A percentile compares a stretch with the other conserved stretches of the same genome.
Evolutionary conservation across 1,140 invertebrate species (phyloP).

Genomic region (Ceratosolen fusciceps): DNA sequence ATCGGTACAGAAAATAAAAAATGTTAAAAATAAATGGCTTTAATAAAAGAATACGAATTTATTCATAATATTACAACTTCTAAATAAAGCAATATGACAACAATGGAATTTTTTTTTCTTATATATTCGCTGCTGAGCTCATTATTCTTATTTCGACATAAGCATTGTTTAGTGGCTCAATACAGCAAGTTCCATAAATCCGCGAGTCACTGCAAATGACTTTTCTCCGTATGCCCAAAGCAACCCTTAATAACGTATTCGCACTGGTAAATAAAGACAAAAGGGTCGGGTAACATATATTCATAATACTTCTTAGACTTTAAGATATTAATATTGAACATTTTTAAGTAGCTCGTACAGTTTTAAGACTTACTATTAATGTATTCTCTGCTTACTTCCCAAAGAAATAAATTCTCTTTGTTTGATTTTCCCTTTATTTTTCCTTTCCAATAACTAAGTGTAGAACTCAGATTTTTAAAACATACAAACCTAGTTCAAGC

Average conservation of each 20-base stretch:
- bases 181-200: constrained; percentile 45
- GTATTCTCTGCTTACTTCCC: not conserved
- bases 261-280: constrained; percentile 26
- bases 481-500: constrained; percentile 12
- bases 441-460: constrained; percentile 9
- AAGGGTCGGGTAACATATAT: not conserved
- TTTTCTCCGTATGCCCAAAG: constrained; percentile 29
- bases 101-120: constrained; percentile 13
- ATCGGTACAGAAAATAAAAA: no score
- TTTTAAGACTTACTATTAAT: not conserved
- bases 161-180: constrained; percentile 49
- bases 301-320: constrained; percentile 37
- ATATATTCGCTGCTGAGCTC: constrained; percentile 2
- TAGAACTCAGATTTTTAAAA: not conserved
- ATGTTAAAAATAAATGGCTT: no score
- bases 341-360: constrained; percentile 11
- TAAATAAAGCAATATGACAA: constrained; percentile 7
- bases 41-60: not conserved
- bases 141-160: constrained; percentile 32
- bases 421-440: not conserved
- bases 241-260: constrained; percentile 31
- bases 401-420: constrained; percentile 15
- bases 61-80: constrained; percentile 24
- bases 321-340: constrained; percentile 34
- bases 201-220: not conserved